Percentiles rank a stretch among this genome's conserved stretches.
Conservation (phyloP, 1,140 invertebrate species). For the Popillia japonica region DNA sequence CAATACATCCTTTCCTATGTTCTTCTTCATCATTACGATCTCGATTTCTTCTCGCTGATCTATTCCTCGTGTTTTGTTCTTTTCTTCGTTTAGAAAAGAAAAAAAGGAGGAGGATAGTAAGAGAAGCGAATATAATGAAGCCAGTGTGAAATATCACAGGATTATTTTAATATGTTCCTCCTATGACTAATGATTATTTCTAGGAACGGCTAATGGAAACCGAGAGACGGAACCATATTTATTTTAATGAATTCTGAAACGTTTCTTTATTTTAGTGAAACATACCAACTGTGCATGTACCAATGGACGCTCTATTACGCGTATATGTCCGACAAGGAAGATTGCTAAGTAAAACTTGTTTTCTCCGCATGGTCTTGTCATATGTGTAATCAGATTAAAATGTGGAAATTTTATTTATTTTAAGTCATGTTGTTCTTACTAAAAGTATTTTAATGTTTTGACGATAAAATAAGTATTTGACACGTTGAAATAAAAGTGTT, state of each 20-base stretch:
- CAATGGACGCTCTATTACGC: no score
- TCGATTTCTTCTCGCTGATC: conserved; percentile 1
- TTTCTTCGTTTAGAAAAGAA: background rate
- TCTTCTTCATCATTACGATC: background rate
- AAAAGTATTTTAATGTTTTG: no score
- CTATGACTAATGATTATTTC: conserved; percentile 17
- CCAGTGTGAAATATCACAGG: conserved; percentile 12
- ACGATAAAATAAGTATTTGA: no score
- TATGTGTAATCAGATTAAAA: no score
- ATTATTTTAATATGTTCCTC: conserved; percentile 13
- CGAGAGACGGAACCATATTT: background rate
- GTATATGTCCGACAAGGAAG: no score
- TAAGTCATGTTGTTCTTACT: no score
- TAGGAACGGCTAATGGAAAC: background rate
- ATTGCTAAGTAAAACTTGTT: no score
- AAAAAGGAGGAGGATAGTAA: background rate
- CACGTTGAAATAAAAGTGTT: no score
- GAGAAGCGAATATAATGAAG: background rate
- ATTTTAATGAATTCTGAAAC: background rate
- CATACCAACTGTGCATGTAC: background rate
- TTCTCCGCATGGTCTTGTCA: no score
- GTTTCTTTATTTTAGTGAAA: background rate
- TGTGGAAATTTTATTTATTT: no score
- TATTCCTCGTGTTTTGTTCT: background rate
- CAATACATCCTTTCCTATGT: background rate